Evolutionary conservation across 1,140 invertebrate species (phyloP).

Genomic region (Tetraneura akinire): DNA sequence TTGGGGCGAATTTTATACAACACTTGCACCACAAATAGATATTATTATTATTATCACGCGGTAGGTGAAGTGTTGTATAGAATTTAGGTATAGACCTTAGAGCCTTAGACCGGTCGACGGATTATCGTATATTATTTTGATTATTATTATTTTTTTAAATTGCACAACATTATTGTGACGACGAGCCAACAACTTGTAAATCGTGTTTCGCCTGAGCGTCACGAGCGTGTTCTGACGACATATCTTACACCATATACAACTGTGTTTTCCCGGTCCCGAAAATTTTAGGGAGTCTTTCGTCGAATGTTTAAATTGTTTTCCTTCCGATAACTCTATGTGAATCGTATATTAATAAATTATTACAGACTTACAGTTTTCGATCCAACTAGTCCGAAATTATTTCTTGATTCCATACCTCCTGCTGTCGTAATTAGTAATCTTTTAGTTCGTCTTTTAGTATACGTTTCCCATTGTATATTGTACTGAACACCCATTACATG

Average conservation of each 20-base stretch:
- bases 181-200: slow-evolving; percentile 26
- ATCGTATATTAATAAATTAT: too few species aligned
- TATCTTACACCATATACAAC: too few species aligned
- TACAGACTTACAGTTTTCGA: too few species aligned
- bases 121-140: background rate
- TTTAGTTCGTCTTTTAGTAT: too few species aligned
- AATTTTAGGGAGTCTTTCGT: background rate
- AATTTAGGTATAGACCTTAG: too few species aligned
- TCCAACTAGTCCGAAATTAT: too few species aligned
- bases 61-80: background rate
- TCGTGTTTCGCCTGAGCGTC: slow-evolving; percentile 5
- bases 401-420: too few species aligned
- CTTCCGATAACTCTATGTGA: too few species aligned
- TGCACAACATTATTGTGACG: slow-evolving; percentile 38
- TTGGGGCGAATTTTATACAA: slow-evolving; percentile 8
- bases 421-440: too few species aligned
- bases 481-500: too few species aligned
- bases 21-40: slow-evolving; percentile 31
- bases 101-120: slow-evolving; percentile 33
- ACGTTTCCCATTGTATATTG: too few species aligned
- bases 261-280: background rate
- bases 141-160: background rate
- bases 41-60: background rate
- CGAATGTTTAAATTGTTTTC: background rate
- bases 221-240: background rate